Conservation (phyloP, 2,888 invertebrate species). For the Tenthredo notha region DNA sequence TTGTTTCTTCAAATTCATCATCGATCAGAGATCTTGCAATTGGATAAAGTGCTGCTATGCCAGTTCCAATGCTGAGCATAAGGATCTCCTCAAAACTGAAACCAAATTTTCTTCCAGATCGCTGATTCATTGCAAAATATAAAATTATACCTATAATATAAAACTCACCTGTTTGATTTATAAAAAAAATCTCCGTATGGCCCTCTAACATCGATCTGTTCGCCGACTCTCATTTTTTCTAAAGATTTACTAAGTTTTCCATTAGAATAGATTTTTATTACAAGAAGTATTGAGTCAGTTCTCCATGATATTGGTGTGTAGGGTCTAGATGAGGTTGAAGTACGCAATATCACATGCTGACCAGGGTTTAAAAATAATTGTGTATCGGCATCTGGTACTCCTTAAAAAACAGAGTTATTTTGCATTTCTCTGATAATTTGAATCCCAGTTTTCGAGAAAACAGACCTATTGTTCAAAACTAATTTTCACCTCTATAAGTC, state of each 20-base stretch:
- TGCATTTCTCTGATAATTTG: slow-evolving; percentile 16
- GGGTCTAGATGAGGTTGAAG: slow-evolving; percentile 65
- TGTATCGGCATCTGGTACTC: slow-evolving; percentile 29
- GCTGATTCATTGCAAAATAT: background rate
- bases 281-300: slow-evolving; percentile 63
- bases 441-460: background rate
- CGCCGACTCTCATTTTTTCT: slow-evolving; percentile 62
- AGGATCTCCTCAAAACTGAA: slow-evolving; percentile 70
- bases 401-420: slow-evolving; percentile 53
- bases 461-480: background rate
- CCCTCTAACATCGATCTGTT: slow-evolving; percentile 70
- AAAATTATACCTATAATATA: slow-evolving; percentile 31
- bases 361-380: slow-evolving; percentile 67
- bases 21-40: slow-evolving; percentile 69
- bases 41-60: slow-evolving; percentile 73
- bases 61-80: slow-evolving; percentile 74
- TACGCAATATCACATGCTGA: slow-evolving; percentile 71
- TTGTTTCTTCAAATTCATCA: slow-evolving; percentile 72
- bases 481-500: slow-evolving; percentile 61
- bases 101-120: slow-evolving; percentile 34
- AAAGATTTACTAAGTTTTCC: slow-evolving; percentile 68
- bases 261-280: slow-evolving; percentile 70
- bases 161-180: slow-evolving; percentile 67
- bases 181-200: slow-evolving; percentile 74
- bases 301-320: slow-evolving; percentile 73